Conservation (phyloP, 2,113 vertebrate species). For the Scomber scombrus region DNA sequence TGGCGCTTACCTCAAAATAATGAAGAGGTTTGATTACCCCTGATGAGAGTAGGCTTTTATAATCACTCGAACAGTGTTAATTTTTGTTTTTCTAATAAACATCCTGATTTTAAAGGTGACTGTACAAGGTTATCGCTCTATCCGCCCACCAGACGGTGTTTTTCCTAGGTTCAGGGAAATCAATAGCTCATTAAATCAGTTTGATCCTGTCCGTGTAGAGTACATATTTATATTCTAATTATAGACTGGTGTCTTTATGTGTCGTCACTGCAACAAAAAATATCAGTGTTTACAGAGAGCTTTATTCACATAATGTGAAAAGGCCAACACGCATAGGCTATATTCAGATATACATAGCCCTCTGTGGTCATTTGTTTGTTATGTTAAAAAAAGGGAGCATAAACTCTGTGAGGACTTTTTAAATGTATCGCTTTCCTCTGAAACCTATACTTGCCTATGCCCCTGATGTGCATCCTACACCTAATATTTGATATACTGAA, state of each 20-base stretch:
- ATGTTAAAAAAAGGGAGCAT: too few species aligned
- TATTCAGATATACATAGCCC: background rate
- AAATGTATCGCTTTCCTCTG: too few species aligned
- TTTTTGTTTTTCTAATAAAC: background rate
- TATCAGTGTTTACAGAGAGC: background rate
- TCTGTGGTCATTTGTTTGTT: too few species aligned
- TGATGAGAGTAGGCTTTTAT: background rate
- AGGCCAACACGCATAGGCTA: accelerated
- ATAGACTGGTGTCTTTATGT: slow-evolving; percentile 27
- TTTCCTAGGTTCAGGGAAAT: slow-evolving; percentile 43
- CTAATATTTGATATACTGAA: too few species aligned
- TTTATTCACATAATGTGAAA: background rate
- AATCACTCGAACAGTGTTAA: background rate
- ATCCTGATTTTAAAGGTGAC: slow-evolving; percentile 2
- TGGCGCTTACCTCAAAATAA: background rate
- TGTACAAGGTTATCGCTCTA: slow-evolving; percentile 13
- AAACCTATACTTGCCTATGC: too few species aligned
- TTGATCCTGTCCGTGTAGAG: slow-evolving; percentile 36
- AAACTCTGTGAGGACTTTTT: too few species aligned
- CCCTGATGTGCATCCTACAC: too few species aligned
- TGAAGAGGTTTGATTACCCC: background rate
- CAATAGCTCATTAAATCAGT: slow-evolving; percentile 74
- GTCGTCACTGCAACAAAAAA: slow-evolving; percentile 10
- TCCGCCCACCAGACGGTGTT: slow-evolving; percentile 22
- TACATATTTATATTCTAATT: slow-evolving; percentile 32